Percentiles rank a stretch among this genome's conserved stretches.
Conservation (phyloP, 2,888 invertebrate genomes). For the Acholoe squamosa region DNA sequence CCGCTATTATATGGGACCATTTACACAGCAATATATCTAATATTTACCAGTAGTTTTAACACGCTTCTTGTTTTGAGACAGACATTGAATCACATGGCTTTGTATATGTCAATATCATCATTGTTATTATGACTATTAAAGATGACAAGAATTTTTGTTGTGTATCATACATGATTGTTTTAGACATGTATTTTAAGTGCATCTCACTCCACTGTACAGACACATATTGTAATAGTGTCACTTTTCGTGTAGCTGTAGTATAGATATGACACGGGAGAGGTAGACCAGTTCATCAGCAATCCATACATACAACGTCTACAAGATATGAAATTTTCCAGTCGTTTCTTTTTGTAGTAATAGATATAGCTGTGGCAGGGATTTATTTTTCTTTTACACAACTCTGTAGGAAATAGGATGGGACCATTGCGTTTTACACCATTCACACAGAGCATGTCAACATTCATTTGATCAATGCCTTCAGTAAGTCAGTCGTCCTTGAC, state of each 20-base stretch:
- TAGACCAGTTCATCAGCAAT: constrained; percentile 28
- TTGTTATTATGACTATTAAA: neutral
- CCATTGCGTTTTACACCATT: too few species aligned
- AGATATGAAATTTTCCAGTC: neutral
- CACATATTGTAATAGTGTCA: neutral
- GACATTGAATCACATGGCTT: constrained; percentile 60
- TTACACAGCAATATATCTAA: constrained; percentile 46
- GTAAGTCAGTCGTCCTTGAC: constrained; percentile 41
- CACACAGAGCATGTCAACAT: neutral
- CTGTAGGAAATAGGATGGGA: neutral
- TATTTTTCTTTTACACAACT: neutral
- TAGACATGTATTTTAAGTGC: neutral
- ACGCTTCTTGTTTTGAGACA: constrained; percentile 29
- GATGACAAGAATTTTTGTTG: neutral
- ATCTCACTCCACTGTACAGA: neutral
- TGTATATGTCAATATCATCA: neutral
- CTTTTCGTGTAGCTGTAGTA: neutral
- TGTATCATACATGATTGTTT: constrained; percentile 23
- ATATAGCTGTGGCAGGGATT: neutral
- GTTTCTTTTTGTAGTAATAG: neutral
- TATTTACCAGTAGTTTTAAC: constrained; percentile 50
- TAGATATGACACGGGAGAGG: constrained; percentile 3
- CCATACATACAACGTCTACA: neutral
- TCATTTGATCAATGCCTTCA: constrained; percentile 17
- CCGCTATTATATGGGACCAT: neutral